Percentiles rank a stretch among this genome's conserved stretches.
Conservation (phyloP, 2,113 vertebrate species). For the Merops nubicus region DNA sequence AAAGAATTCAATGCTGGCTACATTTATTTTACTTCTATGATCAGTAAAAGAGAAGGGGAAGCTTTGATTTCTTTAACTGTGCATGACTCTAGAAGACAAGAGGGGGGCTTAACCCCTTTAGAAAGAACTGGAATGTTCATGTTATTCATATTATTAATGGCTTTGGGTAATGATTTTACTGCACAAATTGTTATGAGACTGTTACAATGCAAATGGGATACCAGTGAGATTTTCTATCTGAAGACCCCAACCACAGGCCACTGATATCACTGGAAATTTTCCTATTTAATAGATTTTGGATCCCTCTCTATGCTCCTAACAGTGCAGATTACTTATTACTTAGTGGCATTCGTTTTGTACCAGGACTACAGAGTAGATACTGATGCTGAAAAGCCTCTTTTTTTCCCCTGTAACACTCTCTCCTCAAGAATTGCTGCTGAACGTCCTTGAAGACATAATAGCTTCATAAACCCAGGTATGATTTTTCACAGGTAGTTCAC, state of each 20-base stretch:
- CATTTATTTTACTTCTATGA: not conserved
- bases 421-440: slow-evolving; percentile 40
- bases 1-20: not conserved
- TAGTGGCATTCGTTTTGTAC: slow-evolving; percentile 45
- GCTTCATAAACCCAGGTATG: slow-evolving; percentile 68
- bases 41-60: not conserved
- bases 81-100: not conserved
- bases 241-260: slow-evolving; percentile 38
- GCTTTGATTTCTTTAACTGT: not conserved
- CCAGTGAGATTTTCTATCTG: slow-evolving; percentile 46
- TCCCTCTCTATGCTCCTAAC: slow-evolving; percentile 23
- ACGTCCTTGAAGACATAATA: slow-evolving; percentile 64
- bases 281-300: slow-evolving; percentile 34
- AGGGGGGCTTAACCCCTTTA: not conserved
- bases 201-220: slow-evolving; percentile 50
- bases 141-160: slow-evolving; percentile 52
- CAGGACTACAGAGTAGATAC: slow-evolving; percentile 4
- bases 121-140: slow-evolving; percentile 36
- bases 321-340: slow-evolving; percentile 38
- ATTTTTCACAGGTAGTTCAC: slow-evolving; percentile 69
- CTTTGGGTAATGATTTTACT: slow-evolving; percentile 57
- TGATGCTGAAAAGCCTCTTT: slow-evolving; percentile 30
- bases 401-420: slow-evolving; percentile 13
- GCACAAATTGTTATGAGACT: slow-evolving; percentile 65
- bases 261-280: slow-evolving; percentile 39